phyloP scores from a whole-genome alignment of 2,888 invertebrate genomes.

The Azorinus chamasolen region DNA sequence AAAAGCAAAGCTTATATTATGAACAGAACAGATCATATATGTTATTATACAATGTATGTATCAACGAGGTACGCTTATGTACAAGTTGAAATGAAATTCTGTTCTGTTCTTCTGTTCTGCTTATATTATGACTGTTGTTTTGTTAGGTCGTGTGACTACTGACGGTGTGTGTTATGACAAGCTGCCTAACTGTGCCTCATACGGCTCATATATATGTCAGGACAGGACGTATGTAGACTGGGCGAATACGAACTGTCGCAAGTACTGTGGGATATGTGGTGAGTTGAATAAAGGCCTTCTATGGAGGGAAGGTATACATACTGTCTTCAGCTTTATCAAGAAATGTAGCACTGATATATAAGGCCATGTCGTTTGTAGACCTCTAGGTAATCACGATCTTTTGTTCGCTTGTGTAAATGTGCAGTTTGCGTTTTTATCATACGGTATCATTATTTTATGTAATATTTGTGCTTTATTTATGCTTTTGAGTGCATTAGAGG shows the following conservation, averaged over 20 bases:
- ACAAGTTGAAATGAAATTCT: no score
- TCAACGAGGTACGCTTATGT: no score
- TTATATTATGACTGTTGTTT: no score
- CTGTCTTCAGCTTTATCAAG: background rate
- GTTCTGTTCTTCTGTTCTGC: no score
- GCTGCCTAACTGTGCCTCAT: constrained; percentile 54
- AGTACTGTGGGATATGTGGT: constrained; percentile 60
- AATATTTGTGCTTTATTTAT: no score
- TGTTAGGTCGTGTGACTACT: constrained; percentile 30
- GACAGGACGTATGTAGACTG: constrained; percentile 45
- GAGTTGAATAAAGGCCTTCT: constrained; percentile 24
- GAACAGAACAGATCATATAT: no score
- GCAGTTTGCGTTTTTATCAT: no score
- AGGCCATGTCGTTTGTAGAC: background rate
- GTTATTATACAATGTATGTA: no score
- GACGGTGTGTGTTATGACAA: constrained; percentile 42
- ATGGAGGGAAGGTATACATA: background rate
- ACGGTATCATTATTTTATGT: no score
- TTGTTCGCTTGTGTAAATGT: no score
- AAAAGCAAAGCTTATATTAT: no score
- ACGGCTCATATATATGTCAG: constrained; percentile 46
- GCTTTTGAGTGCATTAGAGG: no score
- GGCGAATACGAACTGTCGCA: constrained; percentile 56
- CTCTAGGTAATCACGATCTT: background rate
- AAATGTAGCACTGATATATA: background rate